Evolutionary conservation across 2,888 invertebrate genomes (phyloP), one percentile per base, ranked within the genome.

Genomic region (Antitype chi): DNA sequence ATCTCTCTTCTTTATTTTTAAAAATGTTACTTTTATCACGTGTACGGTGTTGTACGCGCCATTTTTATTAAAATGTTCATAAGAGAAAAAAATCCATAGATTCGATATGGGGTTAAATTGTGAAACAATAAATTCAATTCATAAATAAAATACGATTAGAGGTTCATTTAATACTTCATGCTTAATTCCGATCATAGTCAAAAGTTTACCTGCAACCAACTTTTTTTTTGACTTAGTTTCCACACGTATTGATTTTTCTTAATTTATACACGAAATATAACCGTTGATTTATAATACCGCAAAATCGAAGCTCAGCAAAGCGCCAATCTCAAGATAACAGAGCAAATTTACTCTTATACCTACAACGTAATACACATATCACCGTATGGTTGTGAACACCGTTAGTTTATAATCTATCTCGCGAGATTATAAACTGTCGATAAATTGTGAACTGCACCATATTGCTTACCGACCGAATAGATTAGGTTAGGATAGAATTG

Each of bases 221-320:
- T 11, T 28, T 20, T 15, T 49, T 49, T 80, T 57, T 43, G 49
- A 25, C 11, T 25, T 43, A 20, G 6, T 6, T 32, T 25, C n/a
- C 38, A 25, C 25, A 53, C 17, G 32, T 53, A 43, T 43, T 15
- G 15, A 62, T 63, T 23, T 57, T 57, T 32, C 9, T 15, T 0
- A 7, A 15, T 70, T 43, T 25, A 5, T 8, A 49, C 7, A 32
- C 17, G 5, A 75, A 74, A 82, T 75, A 17, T 43, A 55, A 52
- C 7, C 7, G 64, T 64, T 6, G 9, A 43, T n/a, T 64, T 9
- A 63, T n/a, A 63, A 17, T 17, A n/a, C 9, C n/a, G 6, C 63
- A 43, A n/a, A 1, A 5, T 38, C n/a, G 9, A 63, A 62, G 8
- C n/a, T 4, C 15, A 38, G n/a, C 8, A 15, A 63, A 63, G 63